A percentile compares a stretch with the other conserved stretches of the same genome.
These are phyloP conservation scores for Podarcis siculus DNA, from an alignment of 2,797 vertebrate species.

Conservation along the genomic window DNA sequence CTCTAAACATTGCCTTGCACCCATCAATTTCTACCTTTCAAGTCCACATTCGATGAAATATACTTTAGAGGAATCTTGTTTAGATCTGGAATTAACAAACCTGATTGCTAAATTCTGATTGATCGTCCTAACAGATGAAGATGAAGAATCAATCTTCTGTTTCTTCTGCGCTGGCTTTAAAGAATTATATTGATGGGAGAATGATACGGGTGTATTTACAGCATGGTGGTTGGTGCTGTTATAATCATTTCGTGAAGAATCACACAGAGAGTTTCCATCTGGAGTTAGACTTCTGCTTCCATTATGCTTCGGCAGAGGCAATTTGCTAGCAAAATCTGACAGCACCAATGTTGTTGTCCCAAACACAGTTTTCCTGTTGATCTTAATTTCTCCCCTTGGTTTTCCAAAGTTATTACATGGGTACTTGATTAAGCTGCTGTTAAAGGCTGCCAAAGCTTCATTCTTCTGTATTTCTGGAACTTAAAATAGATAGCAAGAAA, in stretches of 20 bases:
- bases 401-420: slow-evolving; percentile 88
- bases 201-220: slow-evolving; percentile 23
- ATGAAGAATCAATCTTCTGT: slow-evolving; percentile 83
- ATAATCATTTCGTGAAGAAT: slow-evolving; percentile 17
- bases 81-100: slow-evolving; percentile 66
- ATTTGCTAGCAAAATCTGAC: slow-evolving; percentile 83
- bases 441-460: slow-evolving; percentile 70
- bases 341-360: slow-evolving; percentile 90
- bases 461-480: slow-evolving; percentile 68
- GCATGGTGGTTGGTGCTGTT: slow-evolving; percentile 48
- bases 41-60: neutral
- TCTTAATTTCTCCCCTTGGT: slow-evolving; percentile 84
- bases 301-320: slow-evolving; percentile 60
- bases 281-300: slow-evolving; percentile 16
- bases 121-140: slow-evolving; percentile 69
- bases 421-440: slow-evolving; percentile 84
- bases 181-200: slow-evolving; percentile 62
- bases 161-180: slow-evolving; percentile 87
- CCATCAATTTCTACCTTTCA: slow-evolving; percentile 26
- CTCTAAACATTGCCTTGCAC: neutral
- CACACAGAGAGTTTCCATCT: slow-evolving; percentile 15
- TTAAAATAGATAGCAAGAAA: slow-evolving; percentile 56
- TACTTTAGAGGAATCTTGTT: neutral
- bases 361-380: slow-evolving; percentile 89
- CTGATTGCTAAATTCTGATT: slow-evolving; percentile 54